Conservation (phyloP, 2,888 invertebrate genomes). For the Nomada lathburiana region DNA sequence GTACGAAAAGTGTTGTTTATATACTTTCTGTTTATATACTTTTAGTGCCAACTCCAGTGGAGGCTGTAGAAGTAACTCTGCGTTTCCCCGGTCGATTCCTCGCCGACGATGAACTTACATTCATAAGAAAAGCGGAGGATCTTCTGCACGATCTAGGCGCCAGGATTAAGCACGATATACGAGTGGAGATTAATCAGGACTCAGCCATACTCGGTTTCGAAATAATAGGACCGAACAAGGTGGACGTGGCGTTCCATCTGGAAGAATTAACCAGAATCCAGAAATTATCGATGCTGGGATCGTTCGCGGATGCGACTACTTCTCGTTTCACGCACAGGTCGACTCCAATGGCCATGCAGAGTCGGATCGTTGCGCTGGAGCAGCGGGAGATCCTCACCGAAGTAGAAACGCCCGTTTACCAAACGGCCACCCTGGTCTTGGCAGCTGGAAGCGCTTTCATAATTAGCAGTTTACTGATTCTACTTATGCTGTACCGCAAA, state of each 20-base stretch:
- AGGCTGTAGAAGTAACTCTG: conserved; percentile 90
- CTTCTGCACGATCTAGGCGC: conserved; percentile 81
- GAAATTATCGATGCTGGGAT: conserved; percentile 84
- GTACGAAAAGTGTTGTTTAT: not conserved
- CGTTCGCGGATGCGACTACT: conserved; percentile 88
- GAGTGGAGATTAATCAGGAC: conserved; percentile 78
- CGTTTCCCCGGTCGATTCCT: conserved; percentile 88
- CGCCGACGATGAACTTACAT: conserved; percentile 75
- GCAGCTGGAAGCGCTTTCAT: conserved; percentile 92
- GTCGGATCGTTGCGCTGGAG: conserved; percentile 86
- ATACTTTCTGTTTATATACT: conserved; percentile 44
- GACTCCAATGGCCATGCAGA: conserved; percentile 81
- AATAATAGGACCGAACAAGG: conserved; percentile 90
- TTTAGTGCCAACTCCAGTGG: conserved; percentile 90
- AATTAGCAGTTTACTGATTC: conserved; percentile 90
- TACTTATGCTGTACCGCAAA: conserved; percentile 90
- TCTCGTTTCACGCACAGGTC: conserved; percentile 88
- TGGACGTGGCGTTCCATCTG: conserved; percentile 91
- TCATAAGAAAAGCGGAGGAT: conserved; percentile 77
- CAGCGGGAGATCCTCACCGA: conserved; percentile 89
- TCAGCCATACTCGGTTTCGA: conserved; percentile 83
- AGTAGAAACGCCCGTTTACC: conserved; percentile 88
- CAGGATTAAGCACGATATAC: conserved; percentile 77
- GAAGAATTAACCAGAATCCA: conserved; percentile 90
- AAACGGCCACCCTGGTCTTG: conserved; percentile 91